These are phyloP conservation scores for Bembecia ichneumoniformis DNA, from an alignment of 2,888 invertebrate species.

Conservation along the genomic window DNA sequence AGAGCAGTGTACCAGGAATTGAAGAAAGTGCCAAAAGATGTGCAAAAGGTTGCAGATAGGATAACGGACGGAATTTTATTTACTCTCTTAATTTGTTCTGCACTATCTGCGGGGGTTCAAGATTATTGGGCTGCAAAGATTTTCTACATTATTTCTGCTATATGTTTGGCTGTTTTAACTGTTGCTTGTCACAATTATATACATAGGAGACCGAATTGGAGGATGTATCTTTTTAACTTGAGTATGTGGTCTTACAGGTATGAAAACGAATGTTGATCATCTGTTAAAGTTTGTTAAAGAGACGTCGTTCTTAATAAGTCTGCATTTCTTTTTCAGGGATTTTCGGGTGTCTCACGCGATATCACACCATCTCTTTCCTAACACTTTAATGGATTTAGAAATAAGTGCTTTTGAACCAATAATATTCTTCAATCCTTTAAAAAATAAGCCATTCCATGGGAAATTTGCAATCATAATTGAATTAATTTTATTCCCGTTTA, in stretches of 20 bases:
- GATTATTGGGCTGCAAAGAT: slow-evolving; percentile 25
- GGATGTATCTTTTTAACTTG: slow-evolving; percentile 84
- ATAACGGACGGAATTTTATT: slow-evolving; percentile 46
- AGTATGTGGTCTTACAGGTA: slow-evolving; percentile 77
- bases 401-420: slow-evolving; percentile 78
- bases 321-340: background rate
- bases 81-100: slow-evolving; percentile 36
- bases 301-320: too few relatives aligned
- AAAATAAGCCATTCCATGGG: slow-evolving; percentile 53
- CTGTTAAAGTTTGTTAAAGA: background rate
- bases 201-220: slow-evolving; percentile 81
- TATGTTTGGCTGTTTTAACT: slow-evolving; percentile 71
- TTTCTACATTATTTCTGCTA: slow-evolving; percentile 64
- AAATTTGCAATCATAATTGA: slow-evolving; percentile 69
- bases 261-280: slow-evolving; percentile 7
- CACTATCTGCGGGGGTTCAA: slow-evolving; percentile 26
- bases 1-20: slow-evolving; percentile 67
- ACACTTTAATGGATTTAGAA: slow-evolving; percentile 82
- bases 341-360: slow-evolving; percentile 72
- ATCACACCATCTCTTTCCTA: slow-evolving; percentile 85
- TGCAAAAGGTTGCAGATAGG: slow-evolving; percentile 31
- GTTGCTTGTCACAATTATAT: slow-evolving; percentile 83
- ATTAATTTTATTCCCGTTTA: slow-evolving; percentile 40
- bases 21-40: slow-evolving; percentile 59
- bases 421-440: slow-evolving; percentile 77